phyloP scores from a whole-genome alignment of 2,797 vertebrate species.

The Pelochelys cantorii region DNA sequence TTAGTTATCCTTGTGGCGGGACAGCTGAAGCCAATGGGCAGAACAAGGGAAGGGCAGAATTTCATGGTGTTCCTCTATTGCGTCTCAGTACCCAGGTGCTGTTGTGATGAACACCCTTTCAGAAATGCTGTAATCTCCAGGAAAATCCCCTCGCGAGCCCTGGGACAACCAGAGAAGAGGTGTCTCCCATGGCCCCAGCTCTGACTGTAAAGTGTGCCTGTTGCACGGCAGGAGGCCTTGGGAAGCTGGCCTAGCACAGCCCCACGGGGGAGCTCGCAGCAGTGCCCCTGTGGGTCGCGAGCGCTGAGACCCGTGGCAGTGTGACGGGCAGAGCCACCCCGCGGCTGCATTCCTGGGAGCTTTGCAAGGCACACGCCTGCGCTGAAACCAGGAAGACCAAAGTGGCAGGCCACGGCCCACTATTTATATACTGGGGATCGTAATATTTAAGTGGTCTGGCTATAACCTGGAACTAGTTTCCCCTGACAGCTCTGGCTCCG shows the following conservation, averaged over 20 bases:
- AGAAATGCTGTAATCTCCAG: too few species aligned
- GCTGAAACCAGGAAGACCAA: neutral
- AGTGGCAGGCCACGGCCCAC: conserved; percentile 32
- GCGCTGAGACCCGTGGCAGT: too few species aligned
- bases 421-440: conserved; percentile 77
- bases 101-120: too few species aligned
- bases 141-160: too few species aligned
- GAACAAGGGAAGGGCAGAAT: neutral
- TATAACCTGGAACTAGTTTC: conserved; percentile 77
- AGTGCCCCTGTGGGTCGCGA: too few species aligned
- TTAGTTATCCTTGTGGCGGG: neutral
- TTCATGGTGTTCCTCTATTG: neutral
- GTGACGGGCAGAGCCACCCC: too few species aligned
- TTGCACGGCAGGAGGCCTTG: neutral
- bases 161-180: rapidly evolving
- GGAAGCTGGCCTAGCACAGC: neutral
- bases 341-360: neutral
- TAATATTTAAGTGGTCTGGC: conserved; percentile 79
- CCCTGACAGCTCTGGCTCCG: conserved; percentile 73
- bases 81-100: too few species aligned
- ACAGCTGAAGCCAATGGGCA: neutral
- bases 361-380: neutral
- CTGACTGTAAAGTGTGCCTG: rapidly evolving
- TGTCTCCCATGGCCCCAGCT: rapidly evolving
- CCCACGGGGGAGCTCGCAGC: too few species aligned